Evolutionary conservation across 2,113 vertebrate genomes (phyloP), one percentile per base, ranked within the genome.

Genomic region (Phrynosoma blainvillii): DNA sequence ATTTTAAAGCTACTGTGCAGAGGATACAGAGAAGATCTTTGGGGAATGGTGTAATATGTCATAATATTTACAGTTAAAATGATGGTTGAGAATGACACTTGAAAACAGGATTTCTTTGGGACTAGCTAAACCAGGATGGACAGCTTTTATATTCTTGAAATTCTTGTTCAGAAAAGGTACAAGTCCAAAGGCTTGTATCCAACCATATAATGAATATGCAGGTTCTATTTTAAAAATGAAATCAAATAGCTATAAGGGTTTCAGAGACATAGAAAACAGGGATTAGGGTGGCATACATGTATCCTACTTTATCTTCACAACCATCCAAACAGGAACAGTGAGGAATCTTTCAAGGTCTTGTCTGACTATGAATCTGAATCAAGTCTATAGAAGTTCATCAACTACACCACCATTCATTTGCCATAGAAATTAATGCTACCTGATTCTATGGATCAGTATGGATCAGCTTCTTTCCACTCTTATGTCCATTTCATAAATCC

Each of bases 51-150:
- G 71, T 14, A 68, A 16, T 3, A 90, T 18, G 18, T 18, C n/a
- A 70, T 79, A 71, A 92, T 11, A 47, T 23, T 84, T 14, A 32
- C 66, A 79, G 18, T 25, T 73, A 70, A 54, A 56, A 80, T 86
- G 56, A 0, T 32, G 20, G 1, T 3, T 89, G 20, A 20, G 18
- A 82, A 75, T 65, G 0, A 89, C 59, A 83, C 47, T 70, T 85
- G 27, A 86, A 90, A 82, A 73, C 0, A 6, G 78, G 73, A 30
- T 82, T 74, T 81, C 18, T 62, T 9, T 62, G 27, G 13, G 20
- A 75, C 5, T 47, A 18, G 36, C 40, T 65, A 30, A 32, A 18
- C 6, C 71, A 47, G 25, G 52, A 62, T 54, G 13, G 32, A 25
- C 78, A 87, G 16, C 21, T 20, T 36, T 23, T 21, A 11, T 16